Evolutionary conservation across 2,888 invertebrate species (phyloP), one percentile per base, ranked within the genome.

Genomic region (Epirrita christyi): DNA sequence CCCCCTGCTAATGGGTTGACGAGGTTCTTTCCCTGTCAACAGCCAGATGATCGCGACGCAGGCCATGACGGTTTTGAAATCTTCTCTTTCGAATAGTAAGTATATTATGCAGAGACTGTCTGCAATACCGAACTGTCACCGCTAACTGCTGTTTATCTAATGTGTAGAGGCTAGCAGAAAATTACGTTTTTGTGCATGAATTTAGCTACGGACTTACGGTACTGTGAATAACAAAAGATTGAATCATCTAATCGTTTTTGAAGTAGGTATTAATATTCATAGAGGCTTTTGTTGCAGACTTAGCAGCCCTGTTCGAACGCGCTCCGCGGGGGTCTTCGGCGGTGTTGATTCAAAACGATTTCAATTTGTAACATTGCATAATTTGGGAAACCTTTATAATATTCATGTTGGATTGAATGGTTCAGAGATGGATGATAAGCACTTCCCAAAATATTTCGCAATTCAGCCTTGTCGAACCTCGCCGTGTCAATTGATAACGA

Each of bases 341-440:
- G 67, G 64, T 78, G 76, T 81, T 72, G 75, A 76, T 77, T 73
- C 76, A 74, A 82, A 83, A 77, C 79, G 74, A 84, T 81, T 87
- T 86, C 84, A 88, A 88, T 88, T 85, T 83, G 83, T 81, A 75
- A 67, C 68, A 73, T 88, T 88, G 87, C 87, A 86, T 87, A 86
- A 88, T 86, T 83, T 81, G 73, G 80, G 75, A 78, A 86, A 83
- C 79, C 74, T 80, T 81, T 78, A 81, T 77, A 83, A 85, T 52
- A 57, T 47, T 81, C 80, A 78, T 82, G 77, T 83, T 83, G 75
- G 78, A 78, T 78, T 79, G 76, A 79, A 79, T 76, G 79, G 32
- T 40, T 45, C 21, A 28, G 40, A 45, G 49, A 81, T 73, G 75
- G 76, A 73, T 71, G 83, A 85, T 86, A 82, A 80, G 73, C 59